These are phyloP conservation scores for Lepisosteus osseus DNA, from an alignment of 2,113 vertebrate genomes.

Conservation along the genomic window DNA sequence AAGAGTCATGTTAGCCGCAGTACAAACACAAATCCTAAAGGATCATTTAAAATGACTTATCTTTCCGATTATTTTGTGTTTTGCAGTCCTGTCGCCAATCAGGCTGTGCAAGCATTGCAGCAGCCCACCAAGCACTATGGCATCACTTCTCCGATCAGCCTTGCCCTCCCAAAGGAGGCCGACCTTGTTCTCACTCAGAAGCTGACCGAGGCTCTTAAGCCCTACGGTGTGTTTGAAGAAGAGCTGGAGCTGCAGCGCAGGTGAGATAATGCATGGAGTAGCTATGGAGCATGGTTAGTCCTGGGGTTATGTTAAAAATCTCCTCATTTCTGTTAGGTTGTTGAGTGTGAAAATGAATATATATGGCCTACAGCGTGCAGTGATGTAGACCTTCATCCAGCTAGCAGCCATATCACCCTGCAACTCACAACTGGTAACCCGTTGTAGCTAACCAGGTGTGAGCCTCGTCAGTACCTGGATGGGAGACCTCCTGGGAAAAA, in stretches of 20 bases:
- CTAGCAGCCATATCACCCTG: too few relatives aligned
- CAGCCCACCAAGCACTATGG: slow-evolving; percentile 79
- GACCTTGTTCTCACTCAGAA: slow-evolving; percentile 80
- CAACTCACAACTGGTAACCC: too few relatives aligned
- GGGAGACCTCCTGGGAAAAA: too few relatives aligned
- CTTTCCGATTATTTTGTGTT: slow-evolving; percentile 1
- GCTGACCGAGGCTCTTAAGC: slow-evolving; percentile 76
- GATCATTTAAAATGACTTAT: background rate
- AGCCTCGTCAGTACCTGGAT: too few relatives aligned
- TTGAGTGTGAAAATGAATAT: too few relatives aligned
- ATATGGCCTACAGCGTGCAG: too few relatives aligned
- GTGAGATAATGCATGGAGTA: slow-evolving; percentile 42
- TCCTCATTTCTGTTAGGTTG: too few relatives aligned
- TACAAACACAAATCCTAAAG: background rate
- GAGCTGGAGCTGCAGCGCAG: slow-evolving; percentile 82
- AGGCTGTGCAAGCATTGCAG: slow-evolving; percentile 73
- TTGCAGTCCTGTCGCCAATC: slow-evolving; percentile 75
- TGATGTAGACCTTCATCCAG: too few relatives aligned
- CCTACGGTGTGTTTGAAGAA: slow-evolving; percentile 82
- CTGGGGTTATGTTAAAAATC: too few relatives aligned
- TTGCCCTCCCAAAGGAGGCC: slow-evolving; percentile 77
- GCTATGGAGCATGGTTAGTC: too few relatives aligned
- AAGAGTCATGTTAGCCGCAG: background rate
- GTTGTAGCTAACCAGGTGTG: too few relatives aligned
- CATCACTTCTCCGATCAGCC: slow-evolving; percentile 84